phyloP scores from a whole-genome alignment of 2,797 vertebrate genomes.

The Gastrophryne carolinensis region DNA sequence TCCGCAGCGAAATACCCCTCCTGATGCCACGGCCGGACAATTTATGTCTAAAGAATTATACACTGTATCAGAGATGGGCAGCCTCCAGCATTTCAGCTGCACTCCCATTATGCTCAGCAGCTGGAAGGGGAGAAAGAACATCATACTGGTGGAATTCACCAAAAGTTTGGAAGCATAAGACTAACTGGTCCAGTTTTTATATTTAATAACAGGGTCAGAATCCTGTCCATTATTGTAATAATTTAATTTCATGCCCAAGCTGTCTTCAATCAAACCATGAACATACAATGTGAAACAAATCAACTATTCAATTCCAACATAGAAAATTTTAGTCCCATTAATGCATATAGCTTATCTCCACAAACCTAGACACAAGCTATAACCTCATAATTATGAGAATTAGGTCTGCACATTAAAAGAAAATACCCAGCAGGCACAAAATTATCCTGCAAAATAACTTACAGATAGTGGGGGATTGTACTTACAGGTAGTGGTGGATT shows the following conservation, averaged over 20 bases:
- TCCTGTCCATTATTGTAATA: not conserved
- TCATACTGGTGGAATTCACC: not conserved
- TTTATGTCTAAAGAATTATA: not conserved
- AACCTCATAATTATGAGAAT: no score
- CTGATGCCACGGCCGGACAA: conserved; percentile 1
- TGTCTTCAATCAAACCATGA: not conserved
- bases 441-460: no score
- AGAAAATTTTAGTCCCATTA: not conserved
- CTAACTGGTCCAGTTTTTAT: not conserved
- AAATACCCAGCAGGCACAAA: no score
- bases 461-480: no score
- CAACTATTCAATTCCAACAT: not conserved
- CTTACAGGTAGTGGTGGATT: no score
- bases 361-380: no score
- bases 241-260: not conserved
- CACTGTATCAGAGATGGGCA: not conserved
- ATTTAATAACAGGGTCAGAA: not conserved
- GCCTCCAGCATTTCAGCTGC: not conserved
- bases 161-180: not conserved
- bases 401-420: no score
- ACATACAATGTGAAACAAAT: not conserved
- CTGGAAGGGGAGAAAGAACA: not conserved
- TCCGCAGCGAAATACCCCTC: conserved; percentile 5
- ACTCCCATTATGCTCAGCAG: not conserved
- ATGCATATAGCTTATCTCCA: not conserved